Base-by-base conservation (phyloP, 2,888 invertebrate species). In the Eupithecia inturbata region DNA sequence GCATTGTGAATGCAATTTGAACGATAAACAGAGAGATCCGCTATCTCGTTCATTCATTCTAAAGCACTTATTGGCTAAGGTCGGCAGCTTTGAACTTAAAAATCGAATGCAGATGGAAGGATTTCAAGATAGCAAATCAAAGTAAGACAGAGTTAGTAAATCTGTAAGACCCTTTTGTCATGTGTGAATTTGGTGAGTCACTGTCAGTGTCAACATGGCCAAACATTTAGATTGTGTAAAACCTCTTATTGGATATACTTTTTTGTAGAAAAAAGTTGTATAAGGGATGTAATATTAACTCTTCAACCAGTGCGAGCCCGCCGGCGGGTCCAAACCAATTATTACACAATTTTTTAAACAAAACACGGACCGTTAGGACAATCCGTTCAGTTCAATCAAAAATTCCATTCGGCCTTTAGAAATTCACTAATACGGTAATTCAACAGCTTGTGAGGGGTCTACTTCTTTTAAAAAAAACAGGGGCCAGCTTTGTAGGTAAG, bases 341-440 rank as follows among this genome's bases (percentile, higher is more conserved):
- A 72, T 77, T 81, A 82, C 77, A 85, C 75, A 88, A 88, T 87
- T 78, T 72, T 72, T 73, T 73, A 77, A 82, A 85, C 83, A 85
- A 87, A 85, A 88, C 89, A 83, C 83, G 86, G 89, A 91, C 94
- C 94, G 94, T 94, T 94, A 91, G 85, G 89, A 87, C 89, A 91
- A 93, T 93, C 93, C 94, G 92, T 93, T 94, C 89, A 84, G 89
- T 89, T 88, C 93, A 93, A 94, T 94, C 94, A 92, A 92, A 92
- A 93, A 92, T 88, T 93, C 93, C 94, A 92, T 93, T 92, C 89
- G 82, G 83, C 87, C 93, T 89, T 89, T 93, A 90, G 89, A 93
- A 92, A 90, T 92, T 86, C 84, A 90, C 93, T 94, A 94, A 94
- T 94, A 93, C 93, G 91, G 89, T 93, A 94, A 93, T 94, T 92